Percentiles rank a stretch among this genome's conserved stretches.
Conservation (phyloP, 2,888 invertebrate species). For the Axea sp. region DNA sequence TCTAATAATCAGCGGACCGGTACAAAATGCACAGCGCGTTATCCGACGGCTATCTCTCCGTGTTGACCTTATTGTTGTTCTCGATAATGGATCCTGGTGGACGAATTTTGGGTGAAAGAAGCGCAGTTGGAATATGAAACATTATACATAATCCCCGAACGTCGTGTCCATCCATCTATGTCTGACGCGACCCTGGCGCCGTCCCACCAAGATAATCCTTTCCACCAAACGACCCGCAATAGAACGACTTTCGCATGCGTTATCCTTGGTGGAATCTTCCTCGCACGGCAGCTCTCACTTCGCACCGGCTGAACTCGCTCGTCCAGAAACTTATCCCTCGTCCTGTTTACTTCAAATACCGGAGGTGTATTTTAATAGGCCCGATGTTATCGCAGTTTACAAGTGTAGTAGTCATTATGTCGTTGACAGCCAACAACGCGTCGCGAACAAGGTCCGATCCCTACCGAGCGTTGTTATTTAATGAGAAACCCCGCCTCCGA, state of each 20-base stretch:
- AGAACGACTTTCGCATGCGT: slow-evolving; percentile 34
- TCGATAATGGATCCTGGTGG: too few species aligned
- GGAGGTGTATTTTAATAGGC: slow-evolving; percentile 49
- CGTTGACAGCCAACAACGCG: slow-evolving; percentile 23
- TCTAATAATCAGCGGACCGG: slow-evolving; percentile 45
- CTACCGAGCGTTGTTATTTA: neutral
- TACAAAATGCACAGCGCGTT: slow-evolving; percentile 36
- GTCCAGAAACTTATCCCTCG: slow-evolving; percentile 39
- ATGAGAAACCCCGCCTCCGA: too few species aligned
- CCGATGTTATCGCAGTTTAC: slow-evolving; percentile 37
- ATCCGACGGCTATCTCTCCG: slow-evolving; percentile 20
- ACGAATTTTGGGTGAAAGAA: too few species aligned
- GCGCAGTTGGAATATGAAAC: too few species aligned
- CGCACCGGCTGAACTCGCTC: slow-evolving; percentile 15
- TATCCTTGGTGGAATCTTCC: slow-evolving; percentile 14
- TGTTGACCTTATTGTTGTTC: slow-evolving; percentile 35
- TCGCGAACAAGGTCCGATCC: neutral
- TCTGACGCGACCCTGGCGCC: too few species aligned
- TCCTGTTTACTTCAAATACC: slow-evolving; percentile 38
- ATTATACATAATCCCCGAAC: too few species aligned
- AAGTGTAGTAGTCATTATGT: slow-evolving; percentile 40
- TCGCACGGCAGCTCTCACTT: slow-evolving; percentile 53
- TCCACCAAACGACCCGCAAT: slow-evolving; percentile 31
- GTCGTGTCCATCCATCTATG: too few species aligned
- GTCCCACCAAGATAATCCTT: slow-evolving; percentile 48